Conservation (phyloP, 1,140 invertebrate species). For the Drosophila lacertosa region DNA sequence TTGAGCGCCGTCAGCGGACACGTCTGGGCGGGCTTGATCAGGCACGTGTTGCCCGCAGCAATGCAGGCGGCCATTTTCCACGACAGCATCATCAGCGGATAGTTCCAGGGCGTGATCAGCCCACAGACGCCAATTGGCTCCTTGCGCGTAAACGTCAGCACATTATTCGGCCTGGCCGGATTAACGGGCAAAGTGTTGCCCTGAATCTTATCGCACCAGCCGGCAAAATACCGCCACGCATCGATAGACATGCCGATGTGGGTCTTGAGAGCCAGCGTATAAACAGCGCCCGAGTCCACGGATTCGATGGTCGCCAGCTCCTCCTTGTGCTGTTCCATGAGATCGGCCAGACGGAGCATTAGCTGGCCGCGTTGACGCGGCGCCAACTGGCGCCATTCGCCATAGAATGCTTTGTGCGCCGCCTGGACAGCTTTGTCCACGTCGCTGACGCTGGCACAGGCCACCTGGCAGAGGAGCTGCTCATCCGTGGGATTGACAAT, state of each 20-base stretch:
- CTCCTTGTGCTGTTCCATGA: constrained; percentile 97
- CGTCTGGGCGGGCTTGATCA: constrained; percentile 97
- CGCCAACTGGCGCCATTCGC: constrained; percentile 95
- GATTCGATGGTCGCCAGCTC: constrained; percentile 96
- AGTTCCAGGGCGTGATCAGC: constrained; percentile 99
- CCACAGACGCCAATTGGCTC: constrained; percentile 97
- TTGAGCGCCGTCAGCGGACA: constrained; percentile 96
- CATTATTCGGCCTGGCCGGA: constrained; percentile 93
- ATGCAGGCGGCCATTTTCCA: constrained; percentile 99
- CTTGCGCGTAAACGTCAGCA: constrained; percentile 92
- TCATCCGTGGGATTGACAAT: constrained; percentile 95
- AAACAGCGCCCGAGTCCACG: constrained; percentile 97
- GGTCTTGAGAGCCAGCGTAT: constrained; percentile 97
- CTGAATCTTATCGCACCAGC: constrained; percentile 97
- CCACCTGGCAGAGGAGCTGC: constrained; percentile 90
- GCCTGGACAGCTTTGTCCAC: constrained; percentile 94
- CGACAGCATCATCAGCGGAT: constrained; percentile 98
- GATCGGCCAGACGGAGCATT: constrained; percentile 93
- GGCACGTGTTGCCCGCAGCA: constrained; percentile 95
- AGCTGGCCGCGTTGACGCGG: constrained; percentile 91
- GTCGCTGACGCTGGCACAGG: constrained; percentile 91
- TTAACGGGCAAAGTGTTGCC: constrained; percentile 95
- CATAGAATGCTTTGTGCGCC: constrained; percentile 94
- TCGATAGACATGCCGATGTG: constrained; percentile 97
- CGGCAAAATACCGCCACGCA: constrained; percentile 96